Evolutionary conservation across 2,113 vertebrate species (phyloP), one percentile per base, ranked within the genome.

Genomic region (Eudyptes chrysolophus): DNA sequence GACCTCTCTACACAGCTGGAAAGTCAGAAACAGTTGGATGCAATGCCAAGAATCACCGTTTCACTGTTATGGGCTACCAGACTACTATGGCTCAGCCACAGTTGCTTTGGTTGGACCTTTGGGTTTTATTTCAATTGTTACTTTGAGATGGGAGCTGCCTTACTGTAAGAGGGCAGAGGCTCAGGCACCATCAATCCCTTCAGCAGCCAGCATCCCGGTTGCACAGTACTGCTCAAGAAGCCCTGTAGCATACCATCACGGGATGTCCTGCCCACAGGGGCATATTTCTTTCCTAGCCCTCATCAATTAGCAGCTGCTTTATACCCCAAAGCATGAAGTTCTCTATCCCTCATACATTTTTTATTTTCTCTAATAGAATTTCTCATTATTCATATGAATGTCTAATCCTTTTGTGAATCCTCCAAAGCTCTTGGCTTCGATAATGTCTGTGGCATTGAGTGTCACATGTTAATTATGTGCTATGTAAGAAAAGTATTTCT

Each of bases 351-450:
- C 93, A 97, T 95, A 46, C 93, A 95, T 97, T 96, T 97, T 95
- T 97, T 93, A 96, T 93, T 97, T 96, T 96, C 89, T 90, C 89
- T 96, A 95, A 97, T 96, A 96, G 95, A 97, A 95, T 96, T 97
- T 96, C 94, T 96, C 92, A 96, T 96, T 97, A 97, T 96, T 97
- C 93, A 81, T 90, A 77, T 71, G 89, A 97, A 95, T 83, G 75
- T 90, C 87, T 96, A 97, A 97, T 97, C 95, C 95, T 96, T 96
- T 82, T 77, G 84, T 48, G 92, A 96, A 94, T 93, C 93, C 95
- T 96, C 93, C 84, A 85, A 96, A 96, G 95, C 95, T 97, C 96
- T 90, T n/a, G 30, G 94, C 89, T 96, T 95, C 96, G 94, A 80
- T 93, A 96, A 93, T 5, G 2, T 96, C 96, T 88, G 84, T 80